Evolutionary conservation across 2,113 vertebrate genomes (phyloP), one percentile per base, ranked within the genome.

Genomic region (Proteles cristata): DNA sequence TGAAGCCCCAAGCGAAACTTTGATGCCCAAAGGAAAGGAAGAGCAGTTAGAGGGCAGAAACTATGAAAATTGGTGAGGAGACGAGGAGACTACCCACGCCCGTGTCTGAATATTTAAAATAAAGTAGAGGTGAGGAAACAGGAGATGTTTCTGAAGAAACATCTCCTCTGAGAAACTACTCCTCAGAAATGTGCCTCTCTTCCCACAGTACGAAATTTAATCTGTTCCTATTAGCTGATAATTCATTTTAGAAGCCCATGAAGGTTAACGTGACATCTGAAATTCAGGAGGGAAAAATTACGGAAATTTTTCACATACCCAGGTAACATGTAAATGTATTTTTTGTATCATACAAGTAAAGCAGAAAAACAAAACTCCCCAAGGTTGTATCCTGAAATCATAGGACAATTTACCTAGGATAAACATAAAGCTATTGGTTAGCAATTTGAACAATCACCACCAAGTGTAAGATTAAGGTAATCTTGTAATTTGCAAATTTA

Each of bases 291-390:
- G 48, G 86, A 94, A 96, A 96, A 94, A 50, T 14, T 79, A 88
- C 2, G 61, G 31, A 76, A 87, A 3, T 33, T 95, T 96, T 84
- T 93, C 74, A 90, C 45, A n/a, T 88, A 73, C 79, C n/a, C 74
- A 79, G 86, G 45, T 93, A 53, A 11, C 9, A 23, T 79, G 1
- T 33, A 79, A 95, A 33, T 76, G 0, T 71, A 58, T 76, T 88
- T 93, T 96, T 97, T 4, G 33, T 77, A 48, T 63, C 31, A 88
- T 81, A 96, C 80, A 43, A 69, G 25, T 79, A 73, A 90, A 90
- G 74, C 25, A 89, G 50, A 63, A 69, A 15, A 45, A 39, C 11
- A 79, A 94, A 83, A 90, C 9, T 48, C 81, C 15, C 21, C 73
- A 31, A 53, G 31, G 74, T 90, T 74, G 4, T 48, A 53, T 58